A percentile compares a stretch with the other conserved stretches of the same genome.
phyloP scores from a whole-genome alignment of 2,797 vertebrate genomes.

The Acipenser transmontanus region DNA sequence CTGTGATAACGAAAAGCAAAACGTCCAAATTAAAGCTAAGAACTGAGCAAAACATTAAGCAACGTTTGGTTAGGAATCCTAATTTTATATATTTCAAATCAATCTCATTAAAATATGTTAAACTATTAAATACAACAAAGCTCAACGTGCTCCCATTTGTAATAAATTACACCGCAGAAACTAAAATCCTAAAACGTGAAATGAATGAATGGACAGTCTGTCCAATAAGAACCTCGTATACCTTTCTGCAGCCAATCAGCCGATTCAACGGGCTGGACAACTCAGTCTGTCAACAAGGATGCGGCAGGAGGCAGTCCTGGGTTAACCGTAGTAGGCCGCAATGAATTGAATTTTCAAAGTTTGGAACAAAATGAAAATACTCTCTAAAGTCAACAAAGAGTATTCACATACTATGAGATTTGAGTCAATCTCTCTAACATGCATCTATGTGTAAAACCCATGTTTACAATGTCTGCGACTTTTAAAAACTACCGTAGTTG shows the following conservation, averaged over 20 bases:
- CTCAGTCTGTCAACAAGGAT: slow-evolving; percentile 26
- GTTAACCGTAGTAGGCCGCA: slow-evolving; percentile 58
- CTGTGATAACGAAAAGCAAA: too few species aligned
- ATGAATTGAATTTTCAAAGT: slow-evolving; percentile 58
- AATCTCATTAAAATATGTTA: too few species aligned
- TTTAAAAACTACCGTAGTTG: slow-evolving; percentile 1
- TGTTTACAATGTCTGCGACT: neutral
- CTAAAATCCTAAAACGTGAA: slow-evolving; percentile 19
- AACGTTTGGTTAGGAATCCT: too few species aligned
- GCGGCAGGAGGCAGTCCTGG: slow-evolving; percentile 39
- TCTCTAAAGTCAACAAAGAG: neutral
- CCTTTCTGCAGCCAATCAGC: slow-evolving; percentile 24
- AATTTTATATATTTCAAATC: too few species aligned
- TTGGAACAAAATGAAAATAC: slow-evolving; percentile 34
- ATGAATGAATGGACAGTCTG: slow-evolving; percentile 31
- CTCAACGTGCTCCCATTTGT: slow-evolving; percentile 14
- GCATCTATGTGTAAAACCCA: too few species aligned
- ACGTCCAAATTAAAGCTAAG: too few species aligned
- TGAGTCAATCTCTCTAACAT: neutral
- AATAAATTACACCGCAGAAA: slow-evolving; percentile 16
- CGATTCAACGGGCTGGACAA: slow-evolving; percentile 24
- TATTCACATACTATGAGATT: neutral
- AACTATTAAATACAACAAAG: neutral
- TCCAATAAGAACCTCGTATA: slow-evolving; percentile 36
- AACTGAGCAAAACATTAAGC: too few species aligned